Conservation (phyloP, 1,140 invertebrate genomes). For the Drosophila burlai region DNA sequence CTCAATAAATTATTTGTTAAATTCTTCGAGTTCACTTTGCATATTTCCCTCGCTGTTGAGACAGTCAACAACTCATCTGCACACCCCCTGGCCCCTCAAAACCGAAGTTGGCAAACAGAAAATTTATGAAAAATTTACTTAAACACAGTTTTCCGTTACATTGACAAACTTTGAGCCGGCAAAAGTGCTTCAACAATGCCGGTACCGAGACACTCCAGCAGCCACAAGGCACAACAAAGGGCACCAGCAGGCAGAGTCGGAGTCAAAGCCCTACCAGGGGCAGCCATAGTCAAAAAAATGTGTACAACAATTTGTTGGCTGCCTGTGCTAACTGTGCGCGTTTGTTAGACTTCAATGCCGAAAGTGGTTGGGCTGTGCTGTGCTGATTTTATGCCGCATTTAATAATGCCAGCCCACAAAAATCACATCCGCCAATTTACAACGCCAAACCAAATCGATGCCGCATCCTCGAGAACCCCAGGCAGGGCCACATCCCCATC, state of each 20-base stretch:
- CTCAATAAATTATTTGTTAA: background rate
- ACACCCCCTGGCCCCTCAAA: background rate
- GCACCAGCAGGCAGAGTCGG: constrained; percentile 12
- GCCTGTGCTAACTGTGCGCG: constrained; percentile 75
- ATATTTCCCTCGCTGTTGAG: constrained; percentile 11
- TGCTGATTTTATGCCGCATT: constrained; percentile 80
- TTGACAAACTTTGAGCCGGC: constrained; percentile 73
- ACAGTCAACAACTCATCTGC: constrained; percentile 34
- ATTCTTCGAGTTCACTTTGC: constrained; percentile 10
- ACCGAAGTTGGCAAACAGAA: constrained; percentile 36
- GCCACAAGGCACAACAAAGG: constrained; percentile 61
- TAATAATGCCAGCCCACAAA: constrained; percentile 81
- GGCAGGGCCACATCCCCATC: background rate
- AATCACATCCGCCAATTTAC: constrained; percentile 83
- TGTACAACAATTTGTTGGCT: constrained; percentile 69
- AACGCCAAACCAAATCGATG: constrained; percentile 76
- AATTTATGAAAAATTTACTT: constrained; percentile 79
- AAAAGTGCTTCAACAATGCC: constrained; percentile 68
- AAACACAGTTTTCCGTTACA: constrained; percentile 82
- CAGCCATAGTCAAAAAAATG: constrained; percentile 42
- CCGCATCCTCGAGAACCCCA: constrained; percentile 33
- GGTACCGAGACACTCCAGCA: constrained; percentile 39
- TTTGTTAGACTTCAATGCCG: constrained; percentile 76
- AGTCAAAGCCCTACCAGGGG: constrained; percentile 1
- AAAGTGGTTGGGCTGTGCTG: constrained; percentile 28